These are phyloP conservation scores for Poecile montanus DNA, from an alignment of 2,797 vertebrate genomes.

Conservation along the genomic window DNA sequence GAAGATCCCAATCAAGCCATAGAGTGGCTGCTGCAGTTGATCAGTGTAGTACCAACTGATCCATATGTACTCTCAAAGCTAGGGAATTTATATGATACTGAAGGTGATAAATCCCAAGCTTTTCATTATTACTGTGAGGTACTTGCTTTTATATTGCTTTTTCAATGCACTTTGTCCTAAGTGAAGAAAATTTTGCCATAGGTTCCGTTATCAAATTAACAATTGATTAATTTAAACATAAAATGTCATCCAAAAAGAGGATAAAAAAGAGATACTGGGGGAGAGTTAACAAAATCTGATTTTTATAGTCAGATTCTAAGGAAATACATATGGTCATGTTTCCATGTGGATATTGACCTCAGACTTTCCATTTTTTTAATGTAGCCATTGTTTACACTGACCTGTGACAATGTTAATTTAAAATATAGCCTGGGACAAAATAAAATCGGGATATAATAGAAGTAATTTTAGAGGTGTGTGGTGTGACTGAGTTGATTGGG, in stretches of 20 bases:
- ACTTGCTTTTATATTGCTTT: conserved; percentile 1
- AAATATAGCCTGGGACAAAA: background rate
- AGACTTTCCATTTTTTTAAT: background rate
- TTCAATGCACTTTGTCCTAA: background rate
- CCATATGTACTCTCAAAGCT: conserved; percentile 88
- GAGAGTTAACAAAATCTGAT: background rate
- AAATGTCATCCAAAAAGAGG: background rate
- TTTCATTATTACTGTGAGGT: conserved; percentile 97
- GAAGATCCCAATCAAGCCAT: conserved; percentile 91
- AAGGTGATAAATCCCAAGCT: conserved; percentile 95
- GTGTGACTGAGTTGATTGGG: background rate
- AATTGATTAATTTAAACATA: background rate
- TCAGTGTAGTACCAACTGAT: conserved; percentile 91
- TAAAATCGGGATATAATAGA: background rate
- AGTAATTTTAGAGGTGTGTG: background rate
- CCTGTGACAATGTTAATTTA: background rate
- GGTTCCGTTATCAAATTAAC: background rate
- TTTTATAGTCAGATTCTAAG: background rate
- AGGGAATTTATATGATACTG: conserved; percentile 88
- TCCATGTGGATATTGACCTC: background rate
- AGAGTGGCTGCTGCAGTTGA: conserved; percentile 93
- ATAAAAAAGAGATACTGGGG: background rate
- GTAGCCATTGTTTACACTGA: background rate
- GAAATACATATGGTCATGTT: background rate
- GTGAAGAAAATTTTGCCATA: background rate